Conservation (phyloP, 2,888 invertebrate genomes). For the Catocala nupta region DNA sequence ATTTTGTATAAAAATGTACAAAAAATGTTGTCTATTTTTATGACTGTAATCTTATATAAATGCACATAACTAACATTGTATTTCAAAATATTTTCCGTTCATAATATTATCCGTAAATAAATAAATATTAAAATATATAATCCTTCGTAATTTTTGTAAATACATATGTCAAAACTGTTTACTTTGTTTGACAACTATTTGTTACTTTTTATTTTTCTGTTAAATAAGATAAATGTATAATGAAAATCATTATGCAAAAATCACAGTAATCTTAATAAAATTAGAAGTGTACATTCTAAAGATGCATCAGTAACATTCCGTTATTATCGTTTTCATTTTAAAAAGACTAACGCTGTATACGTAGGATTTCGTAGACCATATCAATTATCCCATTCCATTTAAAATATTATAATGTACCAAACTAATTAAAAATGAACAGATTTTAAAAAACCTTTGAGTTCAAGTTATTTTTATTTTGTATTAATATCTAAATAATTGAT, state of each 20-base stretch:
- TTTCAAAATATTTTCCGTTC: too few species aligned
- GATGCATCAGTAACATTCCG: slow-evolving; percentile 8
- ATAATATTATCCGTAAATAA: too few species aligned
- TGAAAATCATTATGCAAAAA: slow-evolving; percentile 69
- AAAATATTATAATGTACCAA: neutral
- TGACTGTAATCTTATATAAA: slow-evolving; percentile 49
- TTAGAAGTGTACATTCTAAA: neutral
- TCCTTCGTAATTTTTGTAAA: too few species aligned
- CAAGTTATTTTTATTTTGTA: neutral
- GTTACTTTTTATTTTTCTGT: neutral
- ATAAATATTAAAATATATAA: too few species aligned
- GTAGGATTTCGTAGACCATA: neutral
- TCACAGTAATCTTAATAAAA: slow-evolving; percentile 6
- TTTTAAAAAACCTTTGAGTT: neutral
- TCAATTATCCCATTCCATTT: neutral
- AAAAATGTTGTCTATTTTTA: slow-evolving; percentile 64
- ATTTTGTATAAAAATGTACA: slow-evolving; percentile 48
- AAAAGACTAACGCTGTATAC: neutral
- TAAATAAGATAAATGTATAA: slow-evolving; percentile 18
- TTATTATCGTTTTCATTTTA: neutral
- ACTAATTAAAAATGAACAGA: neutral
- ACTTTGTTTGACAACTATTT: too few species aligned
- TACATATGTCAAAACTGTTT: too few species aligned
- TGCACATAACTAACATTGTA: slow-evolving; percentile 22
- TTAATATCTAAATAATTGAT: neutral